Evolutionary conservation across 2,888 invertebrate species (phyloP).

Genomic region (Ophioninae sp.): DNA sequence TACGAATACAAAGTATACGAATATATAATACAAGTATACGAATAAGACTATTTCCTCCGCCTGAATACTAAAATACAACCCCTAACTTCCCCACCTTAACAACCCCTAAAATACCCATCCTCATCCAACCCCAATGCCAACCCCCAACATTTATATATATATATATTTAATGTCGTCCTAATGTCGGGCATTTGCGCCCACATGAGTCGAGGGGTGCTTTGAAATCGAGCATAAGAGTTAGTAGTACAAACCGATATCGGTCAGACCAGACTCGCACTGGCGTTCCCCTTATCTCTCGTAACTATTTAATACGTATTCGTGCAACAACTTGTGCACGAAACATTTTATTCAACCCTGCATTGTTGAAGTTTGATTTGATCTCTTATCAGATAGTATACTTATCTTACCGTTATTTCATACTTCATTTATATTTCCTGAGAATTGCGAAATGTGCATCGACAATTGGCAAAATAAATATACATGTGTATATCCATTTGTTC

Average conservation of each 20-base stretch:
- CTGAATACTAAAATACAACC: no score
- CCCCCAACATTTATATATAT: no score
- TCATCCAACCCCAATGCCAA: no score
- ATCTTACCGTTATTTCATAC: background rate
- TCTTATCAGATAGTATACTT: background rate
- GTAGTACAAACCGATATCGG: constrained; percentile 32
- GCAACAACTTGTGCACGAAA: background rate
- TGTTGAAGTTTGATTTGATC: background rate
- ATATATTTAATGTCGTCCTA: no score
- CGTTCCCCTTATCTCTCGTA: background rate
- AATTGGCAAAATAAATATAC: background rate
- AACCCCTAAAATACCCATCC: no score
- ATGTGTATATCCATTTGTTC: background rate
- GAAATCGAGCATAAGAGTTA: constrained; percentile 33
- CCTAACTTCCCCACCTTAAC: no score
- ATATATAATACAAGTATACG: no score
- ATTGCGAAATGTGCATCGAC: background rate
- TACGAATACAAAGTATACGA: no score
- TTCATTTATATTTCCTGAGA: background rate
- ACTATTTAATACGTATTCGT: background rate
- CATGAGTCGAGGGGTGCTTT: background rate
- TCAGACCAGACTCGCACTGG: constrained; percentile 8
- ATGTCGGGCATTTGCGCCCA: background rate
- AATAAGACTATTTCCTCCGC: no score
- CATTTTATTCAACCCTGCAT: background rate